Conservation (phyloP, 35 echinoderm and acorn worm genomes). For the Ophioderma brevispina region DNA sequence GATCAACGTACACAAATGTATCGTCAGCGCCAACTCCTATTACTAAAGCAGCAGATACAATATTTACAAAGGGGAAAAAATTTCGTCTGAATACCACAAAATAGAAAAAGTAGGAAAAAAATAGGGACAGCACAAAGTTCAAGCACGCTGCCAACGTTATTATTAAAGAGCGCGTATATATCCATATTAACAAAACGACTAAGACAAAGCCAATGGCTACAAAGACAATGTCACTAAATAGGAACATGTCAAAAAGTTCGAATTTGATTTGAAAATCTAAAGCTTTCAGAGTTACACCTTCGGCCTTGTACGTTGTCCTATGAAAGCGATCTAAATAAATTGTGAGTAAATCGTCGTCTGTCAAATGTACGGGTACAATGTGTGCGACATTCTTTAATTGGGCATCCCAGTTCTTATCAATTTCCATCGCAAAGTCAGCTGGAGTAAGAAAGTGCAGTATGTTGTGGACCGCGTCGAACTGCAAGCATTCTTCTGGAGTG, state of each 20-base stretch:
- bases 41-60: conserved; percentile 56
- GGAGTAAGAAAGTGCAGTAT: conserved; percentile 39
- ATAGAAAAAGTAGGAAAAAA: conserved; percentile 71
- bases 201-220: conserved; percentile 12
- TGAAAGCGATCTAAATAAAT: conserved; percentile 69
- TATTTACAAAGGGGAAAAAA: conserved; percentile 86
- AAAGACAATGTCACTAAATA: conserved; percentile 59
- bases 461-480: not conserved
- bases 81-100: conserved; percentile 59
- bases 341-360: not conserved
- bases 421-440: not conserved
- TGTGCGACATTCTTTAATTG: not conserved
- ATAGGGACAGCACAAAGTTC: conserved; percentile 70
- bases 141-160: conserved; percentile 49
- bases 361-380: not conserved
- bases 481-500: not conserved
- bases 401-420: not conserved
- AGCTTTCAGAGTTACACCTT: conserved; percentile 37
- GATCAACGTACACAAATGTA: conserved; percentile 80
- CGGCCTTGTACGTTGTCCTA: conserved; percentile 8
- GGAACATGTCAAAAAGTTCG: conserved; percentile 47
- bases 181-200: conserved; percentile 63
- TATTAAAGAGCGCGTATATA: conserved; percentile 76
- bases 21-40: conserved; percentile 92
- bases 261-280: conserved; percentile 62